Evolutionary conservation across 64 coral and sea anemone species (phyloP).

Genomic region (Pachyseris speciosa): DNA sequence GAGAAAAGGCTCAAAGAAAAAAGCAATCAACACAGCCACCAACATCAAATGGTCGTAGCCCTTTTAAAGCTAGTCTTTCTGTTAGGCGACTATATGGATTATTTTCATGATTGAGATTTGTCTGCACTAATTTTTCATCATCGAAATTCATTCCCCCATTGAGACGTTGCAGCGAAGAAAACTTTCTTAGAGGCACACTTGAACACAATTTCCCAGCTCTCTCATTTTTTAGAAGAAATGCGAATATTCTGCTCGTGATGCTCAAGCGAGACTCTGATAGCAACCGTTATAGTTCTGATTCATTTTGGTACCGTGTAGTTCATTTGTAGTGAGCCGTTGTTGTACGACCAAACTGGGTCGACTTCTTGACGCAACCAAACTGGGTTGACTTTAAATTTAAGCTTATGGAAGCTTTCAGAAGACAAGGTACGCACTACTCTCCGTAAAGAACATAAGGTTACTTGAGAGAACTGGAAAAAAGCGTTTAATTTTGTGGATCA

Average conservation of each 20-base stretch:
- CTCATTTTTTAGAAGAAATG: slow-evolving; percentile 10
- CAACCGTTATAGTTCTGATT: slow-evolving; percentile 42
- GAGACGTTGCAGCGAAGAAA: slow-evolving; percentile 49
- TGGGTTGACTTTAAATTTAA: background rate
- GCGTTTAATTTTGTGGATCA: too few relatives aligned
- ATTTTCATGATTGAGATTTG: slow-evolving; percentile 56
- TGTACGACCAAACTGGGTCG: slow-evolving; percentile 44
- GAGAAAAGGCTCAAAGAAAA: slow-evolving; percentile 40
- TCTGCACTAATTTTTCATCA: slow-evolving; percentile 51
- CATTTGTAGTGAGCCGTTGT: slow-evolving; percentile 53
- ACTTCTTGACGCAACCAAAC: slow-evolving; percentile 7
- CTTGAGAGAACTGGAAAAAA: too few relatives aligned
- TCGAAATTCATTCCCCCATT: slow-evolving; percentile 44
- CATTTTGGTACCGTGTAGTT: slow-evolving; percentile 44
- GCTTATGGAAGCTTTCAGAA: background rate
- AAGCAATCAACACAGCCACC: slow-evolving; percentile 22
- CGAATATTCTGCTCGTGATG: slow-evolving; percentile 9
- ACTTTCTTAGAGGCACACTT: slow-evolving; percentile 51
- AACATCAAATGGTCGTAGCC: slow-evolving; percentile 59
- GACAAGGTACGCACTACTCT: too few relatives aligned
- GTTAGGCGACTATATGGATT: slow-evolving; percentile 52
- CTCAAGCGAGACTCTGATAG: background rate
- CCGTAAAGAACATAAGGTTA: too few relatives aligned
- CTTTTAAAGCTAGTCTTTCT: slow-evolving; percentile 52
- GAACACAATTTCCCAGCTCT: slow-evolving; percentile 53